Evolutionary conservation across 2,888 invertebrate species (phyloP).

Genomic region (Quadriops clusia): DNA sequence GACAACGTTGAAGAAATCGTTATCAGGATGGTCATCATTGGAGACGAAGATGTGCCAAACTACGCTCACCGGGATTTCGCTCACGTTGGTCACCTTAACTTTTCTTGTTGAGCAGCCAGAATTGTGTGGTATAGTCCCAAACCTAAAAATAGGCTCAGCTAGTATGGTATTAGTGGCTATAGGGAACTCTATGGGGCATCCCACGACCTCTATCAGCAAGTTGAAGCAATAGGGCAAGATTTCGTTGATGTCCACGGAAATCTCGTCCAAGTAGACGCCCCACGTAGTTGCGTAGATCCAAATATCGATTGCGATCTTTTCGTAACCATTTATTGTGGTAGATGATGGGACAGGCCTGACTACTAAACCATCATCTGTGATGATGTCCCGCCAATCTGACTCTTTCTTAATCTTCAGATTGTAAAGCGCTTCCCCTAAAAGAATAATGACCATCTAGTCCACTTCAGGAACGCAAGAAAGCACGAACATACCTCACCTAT

Average conservation of each 20-base stretch:
- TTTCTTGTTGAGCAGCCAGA: slow-evolving; percentile 16
- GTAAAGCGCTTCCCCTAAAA: too few relatives aligned
- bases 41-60: slow-evolving; percentile 27
- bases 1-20: slow-evolving; percentile 22
- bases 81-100: slow-evolving; percentile 25
- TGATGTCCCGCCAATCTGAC: slow-evolving; percentile 25
- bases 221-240: slow-evolving; percentile 30
- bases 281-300: slow-evolving; percentile 37
- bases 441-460: not conserved
- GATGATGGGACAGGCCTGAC: slow-evolving; percentile 24
- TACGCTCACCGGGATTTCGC: slow-evolving; percentile 23
- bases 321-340: slow-evolving; percentile 22
- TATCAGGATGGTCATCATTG: slow-evolving; percentile 6
- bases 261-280: slow-evolving; percentile 37
- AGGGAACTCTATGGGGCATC: slow-evolving; percentile 33
- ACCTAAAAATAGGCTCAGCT: slow-evolving; percentile 26
- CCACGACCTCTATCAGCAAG: slow-evolving; percentile 30
- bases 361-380: slow-evolving; percentile 27
- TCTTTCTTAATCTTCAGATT: too few relatives aligned
- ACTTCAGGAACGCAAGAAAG: not conserved
- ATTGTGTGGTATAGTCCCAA: slow-evolving; percentile 20
- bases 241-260: slow-evolving; percentile 31
- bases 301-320: slow-evolving; percentile 26
- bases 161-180: slow-evolving; percentile 25
- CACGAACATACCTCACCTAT: not conserved